Evolutionary conservation across 2,113 vertebrate genomes (phyloP).

Genomic region (Agelaius tricolor): DNA sequence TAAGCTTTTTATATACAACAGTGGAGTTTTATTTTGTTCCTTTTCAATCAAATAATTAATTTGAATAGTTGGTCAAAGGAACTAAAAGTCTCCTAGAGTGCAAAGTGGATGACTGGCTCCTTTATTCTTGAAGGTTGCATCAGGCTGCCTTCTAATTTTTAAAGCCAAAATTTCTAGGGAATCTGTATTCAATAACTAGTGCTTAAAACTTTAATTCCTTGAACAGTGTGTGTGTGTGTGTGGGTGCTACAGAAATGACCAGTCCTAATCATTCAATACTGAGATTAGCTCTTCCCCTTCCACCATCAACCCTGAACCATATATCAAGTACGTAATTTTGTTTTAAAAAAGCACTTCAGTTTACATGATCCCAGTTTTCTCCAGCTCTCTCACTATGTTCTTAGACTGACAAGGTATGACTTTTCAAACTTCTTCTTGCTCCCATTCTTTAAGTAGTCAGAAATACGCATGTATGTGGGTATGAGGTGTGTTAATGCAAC

Average conservation of each 20-base stretch:
- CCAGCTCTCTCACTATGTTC: conserved; percentile 22
- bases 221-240: background rate
- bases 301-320: background rate
- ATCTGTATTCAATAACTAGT: background rate
- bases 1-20: background rate
- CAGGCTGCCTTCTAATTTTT: background rate
- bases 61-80: background rate
- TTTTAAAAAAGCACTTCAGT: background rate
- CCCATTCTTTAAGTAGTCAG: conserved; percentile 12
- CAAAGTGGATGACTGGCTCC: background rate
- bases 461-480: background rate
- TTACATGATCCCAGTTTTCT: conserved; percentile 20
- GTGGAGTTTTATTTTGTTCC: background rate
- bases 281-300: conserved; percentile 19
- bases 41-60: background rate
- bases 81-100: background rate
- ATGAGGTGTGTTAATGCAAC: background rate
- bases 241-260: background rate
- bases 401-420: background rate
- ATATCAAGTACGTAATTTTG: background rate
- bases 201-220: background rate
- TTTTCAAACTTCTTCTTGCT: conserved; percentile 31
- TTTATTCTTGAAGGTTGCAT: background rate
- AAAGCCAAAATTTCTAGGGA: background rate
- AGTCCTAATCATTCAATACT: background rate